Evolutionary conservation across 2,797 vertebrate species (phyloP).

Genomic region (Tenualosa thibaudeaui): DNA sequence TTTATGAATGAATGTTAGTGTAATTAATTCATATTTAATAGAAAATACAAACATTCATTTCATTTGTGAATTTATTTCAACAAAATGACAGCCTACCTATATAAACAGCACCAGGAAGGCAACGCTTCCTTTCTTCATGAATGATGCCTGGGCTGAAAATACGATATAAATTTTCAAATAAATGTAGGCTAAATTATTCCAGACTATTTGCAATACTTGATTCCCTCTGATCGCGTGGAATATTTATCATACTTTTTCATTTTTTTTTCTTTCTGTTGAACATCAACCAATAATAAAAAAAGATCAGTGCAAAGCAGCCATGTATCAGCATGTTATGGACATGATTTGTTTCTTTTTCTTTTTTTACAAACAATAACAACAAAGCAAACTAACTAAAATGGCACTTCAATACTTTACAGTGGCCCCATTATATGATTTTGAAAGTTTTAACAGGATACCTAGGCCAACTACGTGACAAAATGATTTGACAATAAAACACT

Average conservation of each 20-base stretch:
- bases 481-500: no score
- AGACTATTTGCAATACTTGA: no score
- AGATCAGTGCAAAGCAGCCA: background rate
- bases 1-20: background rate
- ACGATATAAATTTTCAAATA: no score
- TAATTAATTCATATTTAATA: no score
- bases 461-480: background rate
- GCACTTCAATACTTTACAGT: background rate
- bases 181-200: no score
- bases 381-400: background rate
- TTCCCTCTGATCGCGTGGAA: no score
- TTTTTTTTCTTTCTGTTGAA: no score
- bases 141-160: no score
- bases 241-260: no score
- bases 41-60: background rate
- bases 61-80: background rate
- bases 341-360: no score
- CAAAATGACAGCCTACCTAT: background rate
- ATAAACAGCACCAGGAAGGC: background rate
- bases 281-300: background rate
- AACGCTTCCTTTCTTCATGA: no score
- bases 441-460: background rate
- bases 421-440: background rate
- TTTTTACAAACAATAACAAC: background rate
- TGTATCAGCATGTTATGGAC: no score